Base-by-base conservation (phyloP, 2,113 vertebrate species). In the Otus sunia region DNA sequence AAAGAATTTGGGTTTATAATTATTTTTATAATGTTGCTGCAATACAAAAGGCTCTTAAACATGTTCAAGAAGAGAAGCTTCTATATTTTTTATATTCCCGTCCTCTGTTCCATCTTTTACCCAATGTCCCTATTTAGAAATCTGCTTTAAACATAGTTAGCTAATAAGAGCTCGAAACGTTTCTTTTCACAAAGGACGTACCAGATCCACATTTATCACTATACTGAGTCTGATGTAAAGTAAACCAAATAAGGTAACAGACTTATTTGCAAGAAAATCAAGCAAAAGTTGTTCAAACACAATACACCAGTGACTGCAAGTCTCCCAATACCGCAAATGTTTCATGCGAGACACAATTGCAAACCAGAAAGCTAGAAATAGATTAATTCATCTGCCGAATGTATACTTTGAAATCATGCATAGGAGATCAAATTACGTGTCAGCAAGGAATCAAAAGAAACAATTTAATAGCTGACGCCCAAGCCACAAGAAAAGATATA, bases 371-470 rank as follows among this genome's bases (percentile, higher is more conserved):
- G 78, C 36, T 19, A 86, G 27, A 88, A 22, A 58, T 5, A 79
- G 68, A 94, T 86, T 59, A 76, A 52, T 88, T 77, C 23, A 80
- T 62, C 71, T 63, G 37, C 30, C 92, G 68, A 96, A 59, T 15
- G 34, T 76, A 67, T 36, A 62, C 92, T 69, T 83, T 77, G 74
- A 43, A 94, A 86, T 71, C 92, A 95, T 67, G 87, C 83, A 96
- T 83, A 93, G 83, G 86, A 95, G 71, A 87, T 59, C 34, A 92
- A 92, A 92, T 62, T 67, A 58, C 50, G 11, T 86, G 82, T 83
- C 52, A 95, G 80, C 63, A 94, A 52, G 77, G 58, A 96, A 93
- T 88, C 62, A 82, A 59, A 96, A 96, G 58, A 92, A 82, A 53
- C 18, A 19, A 56, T 75, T 76, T 36, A 9, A 91, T 92, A 76